Evolutionary conservation across 2,113 vertebrate genomes (phyloP), one percentile per base, ranked within the genome.

Genomic region (Cichladusa arquata): DNA sequence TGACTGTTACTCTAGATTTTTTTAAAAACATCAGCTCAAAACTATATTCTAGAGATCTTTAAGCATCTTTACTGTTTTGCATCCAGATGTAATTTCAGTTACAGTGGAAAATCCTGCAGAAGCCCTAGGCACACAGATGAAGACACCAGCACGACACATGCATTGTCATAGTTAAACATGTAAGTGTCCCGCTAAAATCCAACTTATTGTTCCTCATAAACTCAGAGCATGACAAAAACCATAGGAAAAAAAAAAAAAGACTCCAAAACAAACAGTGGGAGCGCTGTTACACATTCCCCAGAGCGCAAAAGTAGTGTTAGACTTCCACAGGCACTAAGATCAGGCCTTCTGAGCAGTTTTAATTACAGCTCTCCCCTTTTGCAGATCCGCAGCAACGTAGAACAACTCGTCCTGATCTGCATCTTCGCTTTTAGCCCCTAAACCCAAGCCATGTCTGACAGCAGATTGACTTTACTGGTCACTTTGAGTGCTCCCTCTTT

Each of bases 111-210:
- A 50, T 20, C 18, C 19, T n/a, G 5, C 33, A 7, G 38, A 54
- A 83, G 50, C 17, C 44, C 56, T 11, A 34, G 20, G 23, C 18
- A 64, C 14, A 33, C 6, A 67, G 73, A 61, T 3, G 28, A 12
- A 89, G 51, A 65, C 70, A 28, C 19, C 79, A 67, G 31, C 66
- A 62, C 0, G 2, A 61, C 58, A 69, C 14, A 3, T 3, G 4
- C 23, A 4, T 0, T 53, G 6, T 14, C 70, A 69, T 1, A 71
- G 13, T n/a, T 25, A n/a, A 40, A 74, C 14, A 28, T 2, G 1
- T 8, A 48, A 61, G 19, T 4, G 11, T 34, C 40, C 14, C 23
- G 38, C 11, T 53, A 71, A 48, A 78, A 64, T 22, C 14, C 42
- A 70, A 6, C 31, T 74, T 31, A 66, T 0, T 57, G 54, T 26